Evolutionary conservation across 2,888 invertebrate genomes (phyloP), one percentile per base, ranked within the genome.

Genomic region (Micoletzkya japonica): DNA sequence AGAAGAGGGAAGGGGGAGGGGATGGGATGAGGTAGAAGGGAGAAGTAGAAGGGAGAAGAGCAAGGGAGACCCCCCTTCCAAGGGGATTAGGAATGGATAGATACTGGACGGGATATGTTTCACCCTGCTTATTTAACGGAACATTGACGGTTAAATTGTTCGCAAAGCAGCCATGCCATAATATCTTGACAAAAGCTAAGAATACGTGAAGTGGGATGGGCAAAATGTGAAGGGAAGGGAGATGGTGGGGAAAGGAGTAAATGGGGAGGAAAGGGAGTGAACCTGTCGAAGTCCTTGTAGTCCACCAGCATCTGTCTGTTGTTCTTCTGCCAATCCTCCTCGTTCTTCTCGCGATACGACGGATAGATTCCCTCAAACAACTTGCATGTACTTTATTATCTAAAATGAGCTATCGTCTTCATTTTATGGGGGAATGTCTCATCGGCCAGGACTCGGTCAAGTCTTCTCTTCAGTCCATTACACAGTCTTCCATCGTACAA

Each of bases 211-310:
- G 44, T 44, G 44, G 10, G 10, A 20, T 20, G 20, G 20, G 20
- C 44, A 10, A 44, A 20, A 44, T 20, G 10, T 20, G 7, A 24
- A 54, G 26, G 26, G 17, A 54, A n/a, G 26, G 1, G 32, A 44
- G 30, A 49, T 30, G 49, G 10, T 30, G 44, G 44, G 10, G 20
- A 44, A 44, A 14, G 20, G 10, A 44, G 44, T 10, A 44, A 44
- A 83, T 34, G 84, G 82, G 1, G 83, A 81, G 26, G 84, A 73
- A 3, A 84, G 81, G 7, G 80, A 75, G 68, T 81, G 80, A 20
- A 80, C 81, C 81, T 81, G 70, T 77, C 74, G 63, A 84, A 84
- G 28, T 81, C 78, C 73, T 84, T 78, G 74, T 85, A 84, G 61
- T 84, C 84, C 44, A 85, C 81, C 39, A 84, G 72, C 37, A 79